A percentile compares a stretch with the other conserved stretches of the same genome.
Conservation (phyloP, 2,797 vertebrate species). For the Anas bernieri region DNA sequence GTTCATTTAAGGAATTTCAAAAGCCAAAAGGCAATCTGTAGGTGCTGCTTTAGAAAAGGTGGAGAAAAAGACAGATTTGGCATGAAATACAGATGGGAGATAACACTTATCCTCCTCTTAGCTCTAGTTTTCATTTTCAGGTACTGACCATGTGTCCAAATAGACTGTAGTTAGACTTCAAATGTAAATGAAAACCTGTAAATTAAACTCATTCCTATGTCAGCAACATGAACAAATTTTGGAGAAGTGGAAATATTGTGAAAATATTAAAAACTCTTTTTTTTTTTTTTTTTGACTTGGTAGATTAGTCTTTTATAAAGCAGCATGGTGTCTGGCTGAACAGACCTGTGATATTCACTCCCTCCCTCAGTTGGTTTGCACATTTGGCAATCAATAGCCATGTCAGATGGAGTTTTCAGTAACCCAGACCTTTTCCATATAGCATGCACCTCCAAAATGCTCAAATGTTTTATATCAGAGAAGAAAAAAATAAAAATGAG, state of each 20-base stretch:
- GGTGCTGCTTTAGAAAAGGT: background rate
- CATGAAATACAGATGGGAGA: background rate
- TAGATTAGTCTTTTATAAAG: background rate
- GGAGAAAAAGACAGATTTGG: background rate
- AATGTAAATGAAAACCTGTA: background rate
- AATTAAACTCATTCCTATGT: background rate
- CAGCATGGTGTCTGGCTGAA: background rate
- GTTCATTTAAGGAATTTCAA: background rate
- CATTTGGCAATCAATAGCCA: background rate
- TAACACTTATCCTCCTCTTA: background rate
- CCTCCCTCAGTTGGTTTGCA: background rate
- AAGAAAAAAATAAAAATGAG: background rate
- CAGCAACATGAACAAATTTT: background rate
- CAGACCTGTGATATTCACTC: background rate
- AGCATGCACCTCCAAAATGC: background rate
- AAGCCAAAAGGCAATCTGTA: background rate
- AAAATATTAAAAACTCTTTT: background rate
- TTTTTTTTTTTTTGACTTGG: background rate
- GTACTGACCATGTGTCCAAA: background rate
- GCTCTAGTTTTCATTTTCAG: background rate
- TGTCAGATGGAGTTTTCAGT: background rate
- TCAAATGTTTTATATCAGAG: background rate
- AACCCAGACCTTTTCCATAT: rapidly evolving
- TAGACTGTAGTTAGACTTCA: background rate
- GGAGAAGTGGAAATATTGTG: background rate